Base-by-base conservation (phyloP, 64 coral and sea anemone genomes). In the Astreopora myriophthalma region DNA sequence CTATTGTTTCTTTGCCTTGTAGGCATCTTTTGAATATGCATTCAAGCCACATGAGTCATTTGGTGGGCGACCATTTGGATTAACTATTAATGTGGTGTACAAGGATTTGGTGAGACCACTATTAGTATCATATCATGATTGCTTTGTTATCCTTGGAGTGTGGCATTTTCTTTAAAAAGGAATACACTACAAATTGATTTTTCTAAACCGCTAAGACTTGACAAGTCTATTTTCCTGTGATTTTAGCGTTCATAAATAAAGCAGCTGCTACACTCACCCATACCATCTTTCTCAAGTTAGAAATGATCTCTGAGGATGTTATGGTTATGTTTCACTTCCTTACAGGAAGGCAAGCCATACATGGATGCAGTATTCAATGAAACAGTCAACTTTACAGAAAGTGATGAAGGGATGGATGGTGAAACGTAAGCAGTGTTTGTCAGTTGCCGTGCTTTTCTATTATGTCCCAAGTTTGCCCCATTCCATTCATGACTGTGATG, bases 281-380 rank as follows among this genome's bases (percentile, higher is more conserved):
- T n/a, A n/a, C n/a, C n/a, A n/a, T n/a, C n/a, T n/a, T n/a, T n/a
- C 52, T 8, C 5, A n/a, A n/a, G n/a, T n/a, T n/a, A n/a, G n/a
- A n/a, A 46, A 46, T 36, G 44, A 13, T 7, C 46, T 44, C 16
- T 82, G 27, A 23, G 1, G 9, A 72, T 72, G 34, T 72, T 72
- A 6, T 82, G 39, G 64, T 30, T 69, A 69, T 79, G 24, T 87
- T 76, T 16, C 3, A 8, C 16, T 49, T 29, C 1, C n/a, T 2
- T 28, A 25, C 60, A 97, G 95, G 95, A 90, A 79, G 94, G 94
- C 30, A 99, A 99, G 66, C 86, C 89, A 12, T 99, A 90, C n/a
- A 92, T 92, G 63, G 97, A 99, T 93, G 94, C 97, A 10, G 97
- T 99, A 7, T 99, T 99, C 48, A 99, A 99, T 69, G 97, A 99